phyloP scores from a whole-genome alignment of 1,140 invertebrate species.

The Saccostrea cuccullata region DNA sequence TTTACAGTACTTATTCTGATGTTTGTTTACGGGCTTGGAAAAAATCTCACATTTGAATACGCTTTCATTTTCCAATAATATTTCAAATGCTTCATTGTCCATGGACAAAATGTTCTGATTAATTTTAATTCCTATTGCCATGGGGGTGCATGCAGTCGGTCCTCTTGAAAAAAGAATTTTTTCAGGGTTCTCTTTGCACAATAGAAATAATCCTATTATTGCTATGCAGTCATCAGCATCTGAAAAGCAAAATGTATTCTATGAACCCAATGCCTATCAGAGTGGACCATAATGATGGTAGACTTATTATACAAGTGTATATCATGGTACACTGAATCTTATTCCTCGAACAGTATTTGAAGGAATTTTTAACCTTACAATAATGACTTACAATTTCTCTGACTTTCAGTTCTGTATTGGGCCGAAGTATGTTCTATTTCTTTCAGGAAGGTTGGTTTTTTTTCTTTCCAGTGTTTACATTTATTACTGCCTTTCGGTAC shows the following conservation, averaged over 20 bases:
- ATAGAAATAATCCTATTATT: not conserved
- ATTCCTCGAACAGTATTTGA: not conserved
- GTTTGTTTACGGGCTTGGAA: not conserved
- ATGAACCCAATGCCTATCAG: not conserved
- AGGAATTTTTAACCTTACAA: not conserved
- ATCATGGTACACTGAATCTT: not conserved
- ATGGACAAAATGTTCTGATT: not conserved
- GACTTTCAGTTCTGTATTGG: not conserved
- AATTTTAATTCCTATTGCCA: not conserved
- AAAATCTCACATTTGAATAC: not conserved
- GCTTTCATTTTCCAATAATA: not conserved
- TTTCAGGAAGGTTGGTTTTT: not conserved
- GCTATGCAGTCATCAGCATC: not conserved
- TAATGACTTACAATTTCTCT: not conserved
- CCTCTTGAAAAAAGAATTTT: not conserved
- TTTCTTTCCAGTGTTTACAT: not conserved
- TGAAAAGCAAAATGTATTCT: not conserved
- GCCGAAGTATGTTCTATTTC: not conserved
- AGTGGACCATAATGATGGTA: not conserved
- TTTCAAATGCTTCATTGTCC: not conserved
- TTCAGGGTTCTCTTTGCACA: not conserved
- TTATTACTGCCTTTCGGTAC: not conserved
- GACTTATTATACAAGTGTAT: not conserved
- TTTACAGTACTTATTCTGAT: constrained; percentile 51
- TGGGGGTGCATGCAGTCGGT: not conserved